phyloP scores from a whole-genome alignment of 2,888 invertebrate species.

The Teleogryllus oceanicus region DNA sequence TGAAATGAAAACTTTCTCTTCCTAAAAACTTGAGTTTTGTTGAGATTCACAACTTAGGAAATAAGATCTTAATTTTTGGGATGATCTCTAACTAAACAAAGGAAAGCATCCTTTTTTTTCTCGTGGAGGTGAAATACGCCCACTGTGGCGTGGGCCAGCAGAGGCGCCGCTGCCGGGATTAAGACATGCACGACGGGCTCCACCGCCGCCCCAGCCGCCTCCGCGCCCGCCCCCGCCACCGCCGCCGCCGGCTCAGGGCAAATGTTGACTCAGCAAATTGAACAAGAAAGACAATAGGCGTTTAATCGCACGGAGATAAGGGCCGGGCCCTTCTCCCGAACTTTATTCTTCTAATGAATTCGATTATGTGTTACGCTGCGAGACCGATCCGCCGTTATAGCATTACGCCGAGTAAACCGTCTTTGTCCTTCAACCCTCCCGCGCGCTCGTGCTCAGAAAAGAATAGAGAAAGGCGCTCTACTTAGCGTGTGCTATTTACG shows the following conservation, averaged over 20 bases:
- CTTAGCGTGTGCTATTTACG: background rate
- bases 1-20: no score
- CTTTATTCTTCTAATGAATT: conserved; percentile 7
- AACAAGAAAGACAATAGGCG: conserved; percentile 22
- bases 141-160: no score
- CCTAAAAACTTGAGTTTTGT: no score
- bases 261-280: conserved; percentile 37
- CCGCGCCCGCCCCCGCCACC: background rate
- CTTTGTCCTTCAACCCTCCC: background rate
- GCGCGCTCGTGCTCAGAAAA: background rate
- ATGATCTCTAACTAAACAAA: no score
- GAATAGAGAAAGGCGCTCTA: background rate
- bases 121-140: no score
- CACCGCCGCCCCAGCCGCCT: background rate
- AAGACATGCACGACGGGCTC: background rate
- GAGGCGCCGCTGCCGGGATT: background rate
- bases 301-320: conserved; percentile 18
- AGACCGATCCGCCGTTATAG: conserved; percentile 1
- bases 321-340: background rate
- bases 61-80: no score
- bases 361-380: background rate
- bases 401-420: background rate
- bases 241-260: conserved; percentile 28
- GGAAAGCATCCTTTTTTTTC: no score
- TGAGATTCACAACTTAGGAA: no score